Conservation (phyloP, 92 coral and sea anemone genomes). For the Parazoanthus darwini region DNA sequence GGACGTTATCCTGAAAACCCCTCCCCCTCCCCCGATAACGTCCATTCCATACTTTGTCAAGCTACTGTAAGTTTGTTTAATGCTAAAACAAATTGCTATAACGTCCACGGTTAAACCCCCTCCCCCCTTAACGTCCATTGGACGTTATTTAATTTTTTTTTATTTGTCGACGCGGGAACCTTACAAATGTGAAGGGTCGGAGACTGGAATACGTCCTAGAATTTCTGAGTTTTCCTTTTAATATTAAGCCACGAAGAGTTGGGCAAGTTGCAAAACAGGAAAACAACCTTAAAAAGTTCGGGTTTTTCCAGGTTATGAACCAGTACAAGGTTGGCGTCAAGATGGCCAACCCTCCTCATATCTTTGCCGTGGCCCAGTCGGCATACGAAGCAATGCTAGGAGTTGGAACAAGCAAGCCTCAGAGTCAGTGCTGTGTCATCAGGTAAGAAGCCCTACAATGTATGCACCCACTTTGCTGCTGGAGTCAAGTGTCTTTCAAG, state of each 20-base stretch:
- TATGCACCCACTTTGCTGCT: neutral
- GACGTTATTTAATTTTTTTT: no score
- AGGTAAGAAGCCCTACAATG: constrained; percentile 49
- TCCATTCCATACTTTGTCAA: no score
- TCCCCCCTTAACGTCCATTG: no score
- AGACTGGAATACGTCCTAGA: no score
- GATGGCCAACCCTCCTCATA: constrained; percentile 68
- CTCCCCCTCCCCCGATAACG: no score
- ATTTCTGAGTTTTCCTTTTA: neutral
- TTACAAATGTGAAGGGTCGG: no score
- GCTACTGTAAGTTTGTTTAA: no score
- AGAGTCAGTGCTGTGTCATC: constrained; percentile 86
- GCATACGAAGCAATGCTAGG: constrained; percentile 85
- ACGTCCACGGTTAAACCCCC: no score
- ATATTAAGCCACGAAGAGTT: neutral
- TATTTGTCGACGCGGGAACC: no score
- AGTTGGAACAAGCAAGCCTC: constrained; percentile 55
- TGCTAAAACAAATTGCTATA: no score
- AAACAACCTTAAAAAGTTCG: neutral
- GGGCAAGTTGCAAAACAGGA: neutral
- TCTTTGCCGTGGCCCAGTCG: constrained; percentile 77
- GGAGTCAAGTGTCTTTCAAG: no score
- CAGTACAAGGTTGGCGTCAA: constrained; percentile 62
- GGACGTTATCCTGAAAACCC: no score
- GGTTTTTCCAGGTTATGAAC: constrained; percentile 47